Evolutionary conservation across 1,140 invertebrate genomes (phyloP).

Genomic region (Pogonus chalceus): DNA sequence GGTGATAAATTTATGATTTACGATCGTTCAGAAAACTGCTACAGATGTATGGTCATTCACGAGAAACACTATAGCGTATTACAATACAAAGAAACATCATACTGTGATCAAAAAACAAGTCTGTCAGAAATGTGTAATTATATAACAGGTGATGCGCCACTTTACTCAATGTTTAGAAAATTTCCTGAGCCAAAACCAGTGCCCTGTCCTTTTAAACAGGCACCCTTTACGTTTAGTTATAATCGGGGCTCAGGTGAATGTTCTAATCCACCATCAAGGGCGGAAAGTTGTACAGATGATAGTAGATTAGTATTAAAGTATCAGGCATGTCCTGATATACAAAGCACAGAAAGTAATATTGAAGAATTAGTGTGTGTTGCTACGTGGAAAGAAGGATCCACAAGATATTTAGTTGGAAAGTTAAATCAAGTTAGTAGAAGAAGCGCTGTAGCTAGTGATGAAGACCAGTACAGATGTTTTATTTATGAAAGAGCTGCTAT

Average conservation of each 20-base stretch:
- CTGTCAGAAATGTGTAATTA: constrained; percentile 50
- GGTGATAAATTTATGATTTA: constrained; percentile 66
- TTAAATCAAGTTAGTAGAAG: constrained; percentile 42
- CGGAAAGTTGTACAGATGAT: constrained; percentile 74
- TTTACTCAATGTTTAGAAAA: constrained; percentile 66
- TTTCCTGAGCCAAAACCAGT: constrained; percentile 50
- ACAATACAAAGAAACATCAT: constrained; percentile 68
- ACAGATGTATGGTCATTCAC: constrained; percentile 57
- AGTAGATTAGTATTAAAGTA: constrained; percentile 67
- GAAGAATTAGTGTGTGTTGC: constrained; percentile 74
- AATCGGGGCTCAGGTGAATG: constrained; percentile 64
- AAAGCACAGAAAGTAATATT: constrained; percentile 59
- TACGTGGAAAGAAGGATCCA: constrained; percentile 76
- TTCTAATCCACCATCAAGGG: constrained; percentile 59
- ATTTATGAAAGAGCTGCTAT: constrained; percentile 43
- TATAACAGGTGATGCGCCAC: constrained; percentile 58
- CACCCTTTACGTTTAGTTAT: constrained; percentile 72
- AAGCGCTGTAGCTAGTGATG: constrained; percentile 38
- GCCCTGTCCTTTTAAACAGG: constrained; percentile 59
- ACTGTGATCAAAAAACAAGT: constrained; percentile 42
- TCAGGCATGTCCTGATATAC: constrained; percentile 75
- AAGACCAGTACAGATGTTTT: constrained; percentile 57
- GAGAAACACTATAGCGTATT: constrained; percentile 59
- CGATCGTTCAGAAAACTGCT: constrained; percentile 48
- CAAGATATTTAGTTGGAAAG: constrained; percentile 67